phyloP scores from a whole-genome alignment of 2,113 vertebrate species.

The Ciconia boyciana region DNA sequence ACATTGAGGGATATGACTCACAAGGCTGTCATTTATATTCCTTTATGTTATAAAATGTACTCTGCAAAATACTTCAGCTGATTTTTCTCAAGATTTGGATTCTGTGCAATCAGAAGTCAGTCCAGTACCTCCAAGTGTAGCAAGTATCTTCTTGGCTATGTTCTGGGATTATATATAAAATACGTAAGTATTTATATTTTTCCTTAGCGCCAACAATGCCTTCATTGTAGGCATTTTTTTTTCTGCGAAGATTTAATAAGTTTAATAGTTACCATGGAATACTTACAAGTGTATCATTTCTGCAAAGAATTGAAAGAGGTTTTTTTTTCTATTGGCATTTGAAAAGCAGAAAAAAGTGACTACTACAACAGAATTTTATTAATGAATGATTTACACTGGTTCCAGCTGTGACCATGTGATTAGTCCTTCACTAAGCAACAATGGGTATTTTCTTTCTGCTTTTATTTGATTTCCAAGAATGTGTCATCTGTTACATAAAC shows the following conservation, averaged over 20 bases:
- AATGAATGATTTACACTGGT: constrained; percentile 76
- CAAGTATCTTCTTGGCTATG: not conserved
- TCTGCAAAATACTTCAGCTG: not conserved
- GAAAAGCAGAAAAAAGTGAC: constrained; percentile 65
- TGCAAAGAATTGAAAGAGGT: not conserved
- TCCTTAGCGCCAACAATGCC: not conserved
- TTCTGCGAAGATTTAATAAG: not conserved
- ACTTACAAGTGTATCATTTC: constrained; percentile 20
- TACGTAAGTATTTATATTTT: not conserved
- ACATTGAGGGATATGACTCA: not conserved
- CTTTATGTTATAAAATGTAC: not conserved
- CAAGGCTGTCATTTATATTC: not conserved
- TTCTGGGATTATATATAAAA: not conserved
- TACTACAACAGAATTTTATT: constrained; percentile 73
- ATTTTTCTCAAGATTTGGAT: constrained; percentile 29
- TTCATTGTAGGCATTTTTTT: not conserved
- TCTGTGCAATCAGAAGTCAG: constrained; percentile 18
- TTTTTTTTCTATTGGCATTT: constrained; percentile 38
- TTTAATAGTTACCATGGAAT: constrained; percentile 16
- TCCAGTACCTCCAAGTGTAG: not conserved
- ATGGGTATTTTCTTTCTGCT: constrained; percentile 76
- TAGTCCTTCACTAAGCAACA: constrained; percentile 73
- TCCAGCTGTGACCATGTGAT: constrained; percentile 80
- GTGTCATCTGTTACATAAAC: constrained; percentile 76
- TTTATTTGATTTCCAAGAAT: constrained; percentile 82